Evolutionary conservation across 1,140 invertebrate genomes (phyloP), one percentile per base, ranked within the genome.

Genomic region (Phthorimaea operculella): DNA sequence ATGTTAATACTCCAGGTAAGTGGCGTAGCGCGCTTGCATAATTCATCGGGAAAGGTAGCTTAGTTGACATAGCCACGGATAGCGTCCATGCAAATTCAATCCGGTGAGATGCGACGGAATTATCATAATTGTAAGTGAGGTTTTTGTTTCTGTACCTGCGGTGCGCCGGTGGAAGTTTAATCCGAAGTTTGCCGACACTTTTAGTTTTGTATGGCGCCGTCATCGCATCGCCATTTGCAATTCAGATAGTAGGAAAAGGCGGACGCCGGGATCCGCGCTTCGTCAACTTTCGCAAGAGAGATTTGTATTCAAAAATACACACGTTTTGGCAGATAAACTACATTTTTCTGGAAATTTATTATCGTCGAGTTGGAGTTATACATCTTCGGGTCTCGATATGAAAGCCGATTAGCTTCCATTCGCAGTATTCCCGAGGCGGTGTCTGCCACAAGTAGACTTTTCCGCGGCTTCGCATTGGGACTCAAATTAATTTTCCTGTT

Each of bases 121-220:
- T 84, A 84, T 81, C 77, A 84, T 84, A 82, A 84, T 82, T 81
- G 78, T 78, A 78, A 80, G 71, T 74, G 74, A 75, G 76, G 81
- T 81, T 84, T 83, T 84, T 82, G 81, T 84, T 82, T 82, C 81
- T 76, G 70, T 76, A 80, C 77, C 77, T 79, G 76, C 68, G 62
- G 71, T 57, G 52, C 56, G 64, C 63, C 56, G 64, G 64, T 15
- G 18, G 73, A 79, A 79, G 73, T 79, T 83, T 83, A 81, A 83
- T 83, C 70, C 70, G 69, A 82, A 83, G 79, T 83, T 83, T 76
- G 79, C 69, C 64, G 76, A 80, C 76, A 80, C 74, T 82, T 83
- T 80, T 80, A 80, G 79, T 81, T 83, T 74, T 74, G 73, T 76
- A 74, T 73, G 76, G 77, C 75, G 72, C 68, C 76, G 76, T 80